Conservation (phyloP, 64 coral and sea anemone genomes). For the Exaiptasia diaphana region DNA sequence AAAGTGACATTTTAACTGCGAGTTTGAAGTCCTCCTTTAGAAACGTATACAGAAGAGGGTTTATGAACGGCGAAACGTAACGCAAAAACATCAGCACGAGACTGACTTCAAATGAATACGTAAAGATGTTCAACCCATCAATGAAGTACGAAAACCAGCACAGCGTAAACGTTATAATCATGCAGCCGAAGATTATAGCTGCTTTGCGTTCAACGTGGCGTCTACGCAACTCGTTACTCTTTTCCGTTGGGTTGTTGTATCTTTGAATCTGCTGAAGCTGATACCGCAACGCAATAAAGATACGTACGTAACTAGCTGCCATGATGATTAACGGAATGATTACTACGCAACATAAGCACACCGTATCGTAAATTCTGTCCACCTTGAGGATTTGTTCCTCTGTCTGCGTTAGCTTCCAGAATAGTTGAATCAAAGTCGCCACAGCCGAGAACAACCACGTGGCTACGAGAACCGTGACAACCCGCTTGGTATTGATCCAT, state of each 20-base stretch:
- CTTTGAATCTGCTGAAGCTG: slow-evolving; percentile 59
- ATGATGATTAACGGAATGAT: slow-evolving; percentile 46
- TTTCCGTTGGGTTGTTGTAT: slow-evolving; percentile 39
- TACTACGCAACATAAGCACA: slow-evolving; percentile 52
- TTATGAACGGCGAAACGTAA: slow-evolving; percentile 53
- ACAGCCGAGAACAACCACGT: slow-evolving; percentile 48
- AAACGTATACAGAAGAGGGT: slow-evolving; percentile 79
- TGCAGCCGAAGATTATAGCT: slow-evolving; percentile 56
- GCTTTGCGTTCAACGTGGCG: slow-evolving; percentile 58
- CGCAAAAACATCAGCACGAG: slow-evolving; percentile 59
- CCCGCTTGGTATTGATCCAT: slow-evolving; percentile 3
- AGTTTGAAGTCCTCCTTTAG: slow-evolving; percentile 84
- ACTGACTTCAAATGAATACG: slow-evolving; percentile 20
- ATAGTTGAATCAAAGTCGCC: slow-evolving; percentile 49
- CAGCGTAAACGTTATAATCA: slow-evolving; percentile 61
- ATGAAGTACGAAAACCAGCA: slow-evolving; percentile 89
- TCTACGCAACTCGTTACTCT: slow-evolving; percentile 3
- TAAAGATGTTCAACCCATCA: slow-evolving; percentile 27
- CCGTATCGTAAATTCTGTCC: slow-evolving; percentile 63
- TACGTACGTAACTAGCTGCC: slow-evolving; percentile 21
- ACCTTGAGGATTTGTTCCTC: slow-evolving; percentile 1
- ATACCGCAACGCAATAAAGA: slow-evolving; percentile 51
- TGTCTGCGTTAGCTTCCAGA: slow-evolving; percentile 4
- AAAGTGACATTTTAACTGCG: slow-evolving; percentile 9
- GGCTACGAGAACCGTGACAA: slow-evolving; percentile 10